These are phyloP conservation scores for Caenorhabditis tropicalis DNA, from an alignment of 1,140 invertebrate genomes.

Conservation along the genomic window DNA sequence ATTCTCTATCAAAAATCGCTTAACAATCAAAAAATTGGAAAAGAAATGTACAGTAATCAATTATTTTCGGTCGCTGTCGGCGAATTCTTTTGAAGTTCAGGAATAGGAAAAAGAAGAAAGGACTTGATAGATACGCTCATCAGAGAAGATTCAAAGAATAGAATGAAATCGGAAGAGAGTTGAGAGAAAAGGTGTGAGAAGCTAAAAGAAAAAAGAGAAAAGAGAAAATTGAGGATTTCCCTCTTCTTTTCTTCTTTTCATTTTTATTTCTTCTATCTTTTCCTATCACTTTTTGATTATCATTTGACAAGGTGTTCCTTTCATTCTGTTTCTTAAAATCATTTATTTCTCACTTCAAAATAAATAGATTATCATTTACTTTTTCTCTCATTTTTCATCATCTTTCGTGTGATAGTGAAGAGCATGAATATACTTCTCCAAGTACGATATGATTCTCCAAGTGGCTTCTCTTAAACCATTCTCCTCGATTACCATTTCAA, in stretches of 20 bases:
- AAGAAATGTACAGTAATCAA: conserved; percentile 37
- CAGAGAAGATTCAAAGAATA: neutral
- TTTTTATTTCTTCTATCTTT: neutral
- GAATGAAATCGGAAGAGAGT: neutral
- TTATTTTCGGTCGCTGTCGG: conserved; percentile 17
- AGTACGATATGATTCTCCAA: conserved; percentile 17
- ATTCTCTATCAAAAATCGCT: neutral
- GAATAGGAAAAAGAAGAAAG: neutral
- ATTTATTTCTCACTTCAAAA: neutral
- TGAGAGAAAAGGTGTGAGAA: conserved; percentile 22
- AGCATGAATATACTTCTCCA: conserved; percentile 46
- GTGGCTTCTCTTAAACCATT: conserved; percentile 43
- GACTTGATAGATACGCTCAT: conserved; percentile 38
- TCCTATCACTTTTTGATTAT: conserved; percentile 1
- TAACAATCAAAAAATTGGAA: neutral
- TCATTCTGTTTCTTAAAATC: neutral
- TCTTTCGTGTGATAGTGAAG: neutral
- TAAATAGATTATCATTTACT: neutral
- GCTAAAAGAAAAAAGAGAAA: neutral
- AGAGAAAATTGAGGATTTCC: neutral
- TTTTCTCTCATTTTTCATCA: neutral
- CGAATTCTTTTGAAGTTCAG: conserved; percentile 29
- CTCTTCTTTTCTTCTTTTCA: neutral
- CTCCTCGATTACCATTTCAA: conserved; percentile 50
- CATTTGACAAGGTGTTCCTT: neutral